Conservation (phyloP, 2,113 vertebrate species). For the Emberiza fucata region DNA sequence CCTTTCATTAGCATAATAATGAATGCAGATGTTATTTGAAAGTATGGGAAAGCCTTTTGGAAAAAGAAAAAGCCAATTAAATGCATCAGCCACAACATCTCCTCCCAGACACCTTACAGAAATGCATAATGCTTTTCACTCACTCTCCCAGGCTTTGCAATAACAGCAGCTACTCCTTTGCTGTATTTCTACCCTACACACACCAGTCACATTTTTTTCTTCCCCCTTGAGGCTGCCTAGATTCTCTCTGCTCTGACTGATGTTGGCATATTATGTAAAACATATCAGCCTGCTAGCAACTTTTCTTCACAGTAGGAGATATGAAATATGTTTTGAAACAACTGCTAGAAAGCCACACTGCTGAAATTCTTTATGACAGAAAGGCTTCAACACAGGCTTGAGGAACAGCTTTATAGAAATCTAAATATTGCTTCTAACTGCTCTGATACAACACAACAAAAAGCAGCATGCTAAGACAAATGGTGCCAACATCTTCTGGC, state of each 20-base stretch:
- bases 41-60: not conserved
- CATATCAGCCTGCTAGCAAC: not conserved
- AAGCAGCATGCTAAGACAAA: not conserved
- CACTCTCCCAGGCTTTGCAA: not conserved
- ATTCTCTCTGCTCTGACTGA: not conserved
- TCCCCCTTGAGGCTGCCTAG: not conserved
- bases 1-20: not conserved
- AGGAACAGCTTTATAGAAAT: not conserved
- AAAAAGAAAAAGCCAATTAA: not conserved
- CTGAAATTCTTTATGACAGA: not conserved
- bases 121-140: not conserved
- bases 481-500: not conserved
- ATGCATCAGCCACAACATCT: not conserved
- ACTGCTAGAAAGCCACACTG: not conserved
- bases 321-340: constrained; percentile 4
- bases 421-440: not conserved
- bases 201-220: not conserved
- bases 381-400: not conserved
- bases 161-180: not conserved
- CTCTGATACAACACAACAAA: constrained; percentile 2
- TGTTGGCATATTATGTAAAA: not conserved
- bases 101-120: not conserved
- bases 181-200: not conserved
- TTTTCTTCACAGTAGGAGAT: constrained; percentile 9
- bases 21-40: not conserved